Evolutionary conservation across 1,140 invertebrate species (phyloP).

Genomic region (Dinoponera quadriceps): DNA sequence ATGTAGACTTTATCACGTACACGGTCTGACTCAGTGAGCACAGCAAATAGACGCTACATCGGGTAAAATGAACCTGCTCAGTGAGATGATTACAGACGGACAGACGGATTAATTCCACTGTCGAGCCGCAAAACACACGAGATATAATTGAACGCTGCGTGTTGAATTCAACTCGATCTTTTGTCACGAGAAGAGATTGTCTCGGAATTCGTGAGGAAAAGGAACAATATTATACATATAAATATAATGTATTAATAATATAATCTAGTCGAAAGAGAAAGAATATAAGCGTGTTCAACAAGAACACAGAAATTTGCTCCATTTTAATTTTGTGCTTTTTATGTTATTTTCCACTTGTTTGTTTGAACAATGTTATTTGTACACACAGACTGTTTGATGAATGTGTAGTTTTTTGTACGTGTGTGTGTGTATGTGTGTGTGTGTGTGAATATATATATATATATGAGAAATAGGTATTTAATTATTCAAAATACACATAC

Average conservation of each 20-base stretch:
- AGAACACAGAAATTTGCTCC: no score
- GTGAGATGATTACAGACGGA: neutral
- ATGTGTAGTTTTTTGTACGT: neutral
- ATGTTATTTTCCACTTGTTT: neutral
- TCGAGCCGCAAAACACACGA: neutral
- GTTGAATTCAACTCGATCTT: neutral
- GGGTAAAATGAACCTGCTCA: neutral
- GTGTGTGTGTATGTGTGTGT: no score
- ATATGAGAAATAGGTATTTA: slow-evolving; percentile 5
- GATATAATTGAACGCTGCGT: neutral
- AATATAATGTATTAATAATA: no score
- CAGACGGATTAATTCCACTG: neutral
- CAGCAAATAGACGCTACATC: neutral
- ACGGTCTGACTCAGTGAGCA: neutral
- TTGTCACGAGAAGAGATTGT: no score
- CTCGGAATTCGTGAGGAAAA: no score
- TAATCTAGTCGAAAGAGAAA: no score
- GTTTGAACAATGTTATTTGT: neutral
- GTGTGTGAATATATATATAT: neutral
- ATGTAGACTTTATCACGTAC: slow-evolving; percentile 11
- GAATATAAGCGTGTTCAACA: no score
- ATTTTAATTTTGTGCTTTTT: neutral
- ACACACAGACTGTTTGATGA: neutral
- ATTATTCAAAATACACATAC: neutral
- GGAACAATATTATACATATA: no score